Conservation (phyloP, 2,113 vertebrate genomes). For the Pterocles burchelli region DNA sequence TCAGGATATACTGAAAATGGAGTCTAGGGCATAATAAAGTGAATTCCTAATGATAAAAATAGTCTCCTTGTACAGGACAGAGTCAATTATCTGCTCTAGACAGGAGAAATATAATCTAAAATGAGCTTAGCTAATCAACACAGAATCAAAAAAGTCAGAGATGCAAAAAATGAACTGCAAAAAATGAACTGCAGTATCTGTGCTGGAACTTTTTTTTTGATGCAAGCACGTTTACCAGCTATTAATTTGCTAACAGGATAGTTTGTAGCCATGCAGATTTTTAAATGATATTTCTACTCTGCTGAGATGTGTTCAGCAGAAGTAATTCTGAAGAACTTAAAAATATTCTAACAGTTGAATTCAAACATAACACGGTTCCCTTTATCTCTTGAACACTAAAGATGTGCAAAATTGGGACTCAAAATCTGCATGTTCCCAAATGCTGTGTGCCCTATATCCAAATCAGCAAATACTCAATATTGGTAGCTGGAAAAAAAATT, state of each 20-base stretch:
- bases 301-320: background rate
- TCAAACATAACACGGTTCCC: background rate
- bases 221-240: background rate
- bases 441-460: background rate
- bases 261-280: background rate
- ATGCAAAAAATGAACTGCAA: background rate
- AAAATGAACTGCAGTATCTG: background rate
- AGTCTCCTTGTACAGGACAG: background rate
- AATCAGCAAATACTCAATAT: background rate
- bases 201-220: background rate
- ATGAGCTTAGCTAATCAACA: background rate
- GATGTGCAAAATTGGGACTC: background rate
- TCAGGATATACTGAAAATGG: background rate
- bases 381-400: background rate
- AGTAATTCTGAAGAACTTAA: background rate
- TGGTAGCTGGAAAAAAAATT: background rate
- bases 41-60: background rate
- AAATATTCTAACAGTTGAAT: background rate
- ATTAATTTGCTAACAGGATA: background rate
- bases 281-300: background rate
- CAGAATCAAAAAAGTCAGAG: background rate
- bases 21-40: background rate
- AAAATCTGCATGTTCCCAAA: background rate
- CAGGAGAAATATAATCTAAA: background rate
- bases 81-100: background rate